These are phyloP conservation scores for Phengaris arion DNA, from an alignment of 2,888 invertebrate species.

Conservation along the genomic window DNA sequence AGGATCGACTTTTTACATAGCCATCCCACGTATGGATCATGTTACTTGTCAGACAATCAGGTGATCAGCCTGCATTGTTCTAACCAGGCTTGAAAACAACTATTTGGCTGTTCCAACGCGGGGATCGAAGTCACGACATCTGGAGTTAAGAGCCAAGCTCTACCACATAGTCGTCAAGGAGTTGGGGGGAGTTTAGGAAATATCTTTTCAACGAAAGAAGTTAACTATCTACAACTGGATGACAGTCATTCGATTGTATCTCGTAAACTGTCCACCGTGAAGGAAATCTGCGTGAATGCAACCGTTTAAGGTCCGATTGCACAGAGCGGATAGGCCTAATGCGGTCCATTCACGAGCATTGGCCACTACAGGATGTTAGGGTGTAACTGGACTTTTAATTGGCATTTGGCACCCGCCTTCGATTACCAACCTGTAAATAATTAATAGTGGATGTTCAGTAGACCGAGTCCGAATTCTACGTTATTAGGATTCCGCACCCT, in stretches of 20 bases:
- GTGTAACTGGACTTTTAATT: neutral
- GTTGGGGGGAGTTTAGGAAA: too few relatives aligned
- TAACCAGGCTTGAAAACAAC: too few relatives aligned
- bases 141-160: too few relatives aligned
- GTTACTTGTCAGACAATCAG: too few relatives aligned
- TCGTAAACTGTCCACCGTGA: conserved; percentile 4
- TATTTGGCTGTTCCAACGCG: too few relatives aligned
- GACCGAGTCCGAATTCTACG: too few relatives aligned
- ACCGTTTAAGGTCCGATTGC: neutral
- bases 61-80: too few relatives aligned
- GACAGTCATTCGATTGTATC: neutral
- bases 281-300: neutral
- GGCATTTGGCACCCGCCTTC: neutral
- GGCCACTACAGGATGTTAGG: neutral
- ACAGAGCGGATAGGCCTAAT: neutral
- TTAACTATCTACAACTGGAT: neutral
- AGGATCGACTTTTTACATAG: too few relatives aligned
- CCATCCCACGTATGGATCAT: too few relatives aligned
- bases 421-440: neutral
- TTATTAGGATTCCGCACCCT: too few relatives aligned
- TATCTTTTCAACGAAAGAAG: neutral
- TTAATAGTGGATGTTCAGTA: neutral
- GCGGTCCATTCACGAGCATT: neutral
- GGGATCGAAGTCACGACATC: too few relatives aligned
- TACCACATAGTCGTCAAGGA: too few relatives aligned